Evolutionary conservation across 2,888 invertebrate genomes (phyloP), one percentile per base, ranked within the genome.

Genomic region (Plagiodera versicolora): DNA sequence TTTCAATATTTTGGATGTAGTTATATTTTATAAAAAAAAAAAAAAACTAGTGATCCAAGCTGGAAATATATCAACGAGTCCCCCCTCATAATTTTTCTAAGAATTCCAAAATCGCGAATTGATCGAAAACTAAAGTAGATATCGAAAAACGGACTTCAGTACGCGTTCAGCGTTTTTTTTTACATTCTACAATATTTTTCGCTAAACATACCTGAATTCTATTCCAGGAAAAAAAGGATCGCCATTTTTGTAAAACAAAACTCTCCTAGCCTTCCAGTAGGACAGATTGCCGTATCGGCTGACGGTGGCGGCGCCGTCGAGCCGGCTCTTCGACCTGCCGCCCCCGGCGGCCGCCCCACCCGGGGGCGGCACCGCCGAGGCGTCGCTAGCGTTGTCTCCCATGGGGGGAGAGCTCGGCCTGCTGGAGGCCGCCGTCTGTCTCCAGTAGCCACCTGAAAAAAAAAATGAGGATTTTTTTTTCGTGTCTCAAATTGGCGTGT

Each of bases 231-330:
- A 94, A 77, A 94, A 93, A 0, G 94, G 92, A 77, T 96, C 95
- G 2, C 96, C 96, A 84, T 96, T 97, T 77, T 93, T 89, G 82
- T 92, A 96, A 81, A 97, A 95, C 1, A 92, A 89, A 60, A 95
- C 92, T 54, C 94, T 83, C 61, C 93, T 83, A 0, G 94, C 92
- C 73, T 91, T 88, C 94, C 94, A 94, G 77, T 91, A 93, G 67
- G 92, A 92, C 54, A 92, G 85, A 78, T 92, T 70, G 67, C 87
- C 88, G 80, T 91, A 92, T 70, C 88, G 79, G 72, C 76, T 77
- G 44, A 58, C 47, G 11, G 63, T 63, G 11, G 60, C 58, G 77
- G 86, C 85, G 79, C 86, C 85, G 79, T 84, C 82, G 76, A 81
- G 77, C 77, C 80, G 76, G 64, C 79, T 83, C 75, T 84, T 83